A percentile compares a stretch with the other conserved stretches of the same genome.
phyloP scores from a whole-genome alignment of 1,140 invertebrate genomes.

The Hycleus phaleratus region DNA sequence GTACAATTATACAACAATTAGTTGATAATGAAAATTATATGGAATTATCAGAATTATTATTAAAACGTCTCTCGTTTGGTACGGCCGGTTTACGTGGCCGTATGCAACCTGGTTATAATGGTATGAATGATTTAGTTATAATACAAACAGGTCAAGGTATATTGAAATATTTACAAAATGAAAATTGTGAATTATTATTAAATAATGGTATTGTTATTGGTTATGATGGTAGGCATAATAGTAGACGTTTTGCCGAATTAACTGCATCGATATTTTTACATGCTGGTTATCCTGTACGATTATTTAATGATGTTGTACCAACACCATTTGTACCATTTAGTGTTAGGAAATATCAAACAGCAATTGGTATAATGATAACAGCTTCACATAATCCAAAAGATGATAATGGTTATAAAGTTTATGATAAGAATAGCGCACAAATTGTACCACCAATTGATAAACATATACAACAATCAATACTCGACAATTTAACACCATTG shows the following conservation, averaged over 20 bases:
- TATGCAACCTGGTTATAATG: conserved; percentile 88
- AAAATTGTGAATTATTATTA: conserved; percentile 44
- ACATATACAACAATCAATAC: conserved; percentile 74
- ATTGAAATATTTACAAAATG: conserved; percentile 63
- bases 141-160: conserved; percentile 95
- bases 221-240: conserved; percentile 93
- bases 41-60: conserved; percentile 50
- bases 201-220: conserved; percentile 79
- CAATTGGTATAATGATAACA: conserved; percentile 90
- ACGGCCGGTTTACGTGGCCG: conserved; percentile 79
- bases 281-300: conserved; percentile 69
- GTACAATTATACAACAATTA: conserved; percentile 47
- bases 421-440: conserved; percentile 93
- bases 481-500: conserved; percentile 66
- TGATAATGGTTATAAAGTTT: conserved; percentile 98
- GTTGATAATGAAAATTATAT: conserved; percentile 44
- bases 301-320: conserved; percentile 76
- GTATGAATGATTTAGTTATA: conserved; percentile 97
- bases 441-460: conserved; percentile 90
- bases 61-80: conserved; percentile 55
- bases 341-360: conserved; percentile 60
- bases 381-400: conserved; percentile 99
- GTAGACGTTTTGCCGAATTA: conserved; percentile 85
- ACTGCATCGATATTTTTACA: conserved; percentile 77
- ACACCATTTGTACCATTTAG: conserved; percentile 91